A percentile compares a stretch with the other conserved stretches of the same genome.
These are phyloP conservation scores for Corythoichthys haematopterus DNA, from an alignment of 2,113 vertebrate species.

Conservation along the genomic window DNA sequence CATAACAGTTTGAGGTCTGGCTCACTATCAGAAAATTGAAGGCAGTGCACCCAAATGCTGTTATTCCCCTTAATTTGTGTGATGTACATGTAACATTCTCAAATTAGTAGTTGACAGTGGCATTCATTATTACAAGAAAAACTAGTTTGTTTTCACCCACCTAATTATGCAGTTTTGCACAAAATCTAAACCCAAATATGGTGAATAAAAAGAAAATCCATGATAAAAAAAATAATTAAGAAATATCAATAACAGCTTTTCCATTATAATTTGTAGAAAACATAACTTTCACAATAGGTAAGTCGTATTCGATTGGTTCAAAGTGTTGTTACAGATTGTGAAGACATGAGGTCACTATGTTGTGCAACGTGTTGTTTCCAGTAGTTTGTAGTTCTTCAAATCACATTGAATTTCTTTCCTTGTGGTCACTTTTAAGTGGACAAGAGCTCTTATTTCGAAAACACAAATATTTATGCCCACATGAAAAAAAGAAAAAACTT, in stretches of 20 bases:
- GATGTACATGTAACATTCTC: constrained; percentile 42
- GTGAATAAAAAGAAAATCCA: too few species aligned
- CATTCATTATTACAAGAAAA: constrained; percentile 12
- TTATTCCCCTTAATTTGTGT: constrained; percentile 48
- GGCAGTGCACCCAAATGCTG: constrained; percentile 31
- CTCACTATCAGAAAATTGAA: constrained; percentile 52
- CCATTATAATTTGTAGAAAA: neutral
- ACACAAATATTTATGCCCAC: neutral
- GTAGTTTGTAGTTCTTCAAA: neutral
- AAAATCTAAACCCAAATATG: neutral
- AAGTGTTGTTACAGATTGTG: neutral
- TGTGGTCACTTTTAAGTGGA: neutral
- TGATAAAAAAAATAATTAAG: too few species aligned
- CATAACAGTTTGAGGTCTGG: constrained; percentile 56
- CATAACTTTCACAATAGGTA: neutral
- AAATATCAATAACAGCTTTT: neutral
- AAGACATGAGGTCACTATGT: neutral
- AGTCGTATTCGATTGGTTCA: neutral
- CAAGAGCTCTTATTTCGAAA: neutral
- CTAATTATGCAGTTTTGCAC: neutral
- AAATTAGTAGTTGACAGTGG: constrained; percentile 20
- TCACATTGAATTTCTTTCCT: neutral
- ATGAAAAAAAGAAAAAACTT: neutral
- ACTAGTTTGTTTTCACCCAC: neutral
- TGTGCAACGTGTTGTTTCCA: neutral